Evolutionary conservation across 2,797 vertebrate genomes (phyloP).

Genomic region (Pipistrellus pygmaeus): DNA sequence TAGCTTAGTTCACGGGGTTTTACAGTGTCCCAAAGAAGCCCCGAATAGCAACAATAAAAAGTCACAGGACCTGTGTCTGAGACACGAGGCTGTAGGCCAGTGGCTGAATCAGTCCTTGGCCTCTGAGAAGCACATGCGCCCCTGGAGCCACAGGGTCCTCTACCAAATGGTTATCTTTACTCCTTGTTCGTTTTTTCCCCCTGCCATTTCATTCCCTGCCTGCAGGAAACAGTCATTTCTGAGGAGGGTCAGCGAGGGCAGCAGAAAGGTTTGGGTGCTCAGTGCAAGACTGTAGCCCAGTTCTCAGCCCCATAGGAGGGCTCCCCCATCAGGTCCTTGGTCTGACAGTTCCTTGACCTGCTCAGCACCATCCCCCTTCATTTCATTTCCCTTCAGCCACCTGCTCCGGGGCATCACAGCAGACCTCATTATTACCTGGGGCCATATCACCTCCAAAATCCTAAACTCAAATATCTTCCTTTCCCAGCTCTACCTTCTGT

Average conservation of each 20-base stretch:
- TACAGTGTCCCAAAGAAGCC: not conserved
- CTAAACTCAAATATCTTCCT: not conserved
- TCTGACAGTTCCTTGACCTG: not conserved
- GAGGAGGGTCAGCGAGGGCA: not conserved
- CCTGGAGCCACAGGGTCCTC: not conserved
- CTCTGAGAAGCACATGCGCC: not conserved
- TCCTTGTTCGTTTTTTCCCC: not conserved
- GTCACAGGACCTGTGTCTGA: not conserved
- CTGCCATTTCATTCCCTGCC: not conserved
- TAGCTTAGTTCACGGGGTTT: not conserved
- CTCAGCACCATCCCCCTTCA: not conserved
- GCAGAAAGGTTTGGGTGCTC: not conserved
- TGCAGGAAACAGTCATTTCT: not conserved
- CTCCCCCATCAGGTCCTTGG: not conserved
- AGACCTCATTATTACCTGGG: not conserved
- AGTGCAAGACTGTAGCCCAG: not conserved
- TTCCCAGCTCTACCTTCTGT: not conserved
- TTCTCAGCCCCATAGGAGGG: not conserved
- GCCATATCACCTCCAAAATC: not conserved
- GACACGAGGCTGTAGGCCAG: fast-evolving
- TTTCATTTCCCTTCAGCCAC: not conserved
- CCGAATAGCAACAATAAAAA: not conserved
- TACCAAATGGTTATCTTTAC: not conserved
- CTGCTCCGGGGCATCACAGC: not conserved
- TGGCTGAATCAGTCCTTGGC: not conserved